A percentile compares a stretch with the other conserved stretches of the same genome.
Evolutionary conservation across 2,797 vertebrate species (phyloP).

Genomic region (Coregonus ussuriensis): DNA sequence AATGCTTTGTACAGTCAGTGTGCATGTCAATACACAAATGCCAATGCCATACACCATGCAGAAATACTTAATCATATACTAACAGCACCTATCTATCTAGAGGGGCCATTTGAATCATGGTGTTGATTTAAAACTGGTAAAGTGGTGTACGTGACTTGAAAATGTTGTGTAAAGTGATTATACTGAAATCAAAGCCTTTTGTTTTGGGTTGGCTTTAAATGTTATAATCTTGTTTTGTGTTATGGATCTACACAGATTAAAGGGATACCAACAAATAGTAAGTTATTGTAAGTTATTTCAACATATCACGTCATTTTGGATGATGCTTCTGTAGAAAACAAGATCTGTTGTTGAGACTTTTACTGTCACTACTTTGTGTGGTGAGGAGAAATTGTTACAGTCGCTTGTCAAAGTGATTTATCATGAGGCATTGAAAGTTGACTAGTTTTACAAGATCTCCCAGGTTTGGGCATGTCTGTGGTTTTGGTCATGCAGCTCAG

Average conservation of each 20-base stretch:
- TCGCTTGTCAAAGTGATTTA: too few relatives aligned
- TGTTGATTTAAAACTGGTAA: not conserved
- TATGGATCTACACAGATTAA: not conserved
- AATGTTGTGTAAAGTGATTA: constrained; percentile 8
- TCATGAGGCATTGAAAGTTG: not conserved
- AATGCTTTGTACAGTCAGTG: too few relatives aligned
- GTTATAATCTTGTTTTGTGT: not conserved
- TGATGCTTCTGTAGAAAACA: not conserved
- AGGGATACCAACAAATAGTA: not conserved
- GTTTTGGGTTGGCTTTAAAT: not conserved
- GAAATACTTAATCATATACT: not conserved
- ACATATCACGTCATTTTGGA: not conserved
- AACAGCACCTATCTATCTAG: not conserved
- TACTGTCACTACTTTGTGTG: not conserved
- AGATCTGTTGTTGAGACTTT: not conserved
- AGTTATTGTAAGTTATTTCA: not conserved
- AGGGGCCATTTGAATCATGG: not conserved
- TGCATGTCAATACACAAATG: not conserved
- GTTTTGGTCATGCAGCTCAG: not conserved
- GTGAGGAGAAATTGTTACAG: not conserved
- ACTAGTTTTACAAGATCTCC: not conserved
- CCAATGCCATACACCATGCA: not conserved
- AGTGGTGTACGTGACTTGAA: not conserved
- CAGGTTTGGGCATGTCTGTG: not conserved
- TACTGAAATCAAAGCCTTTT: not conserved